phyloP scores from a whole-genome alignment of 1,140 invertebrate species.

The Drosophila dunni region DNA sequence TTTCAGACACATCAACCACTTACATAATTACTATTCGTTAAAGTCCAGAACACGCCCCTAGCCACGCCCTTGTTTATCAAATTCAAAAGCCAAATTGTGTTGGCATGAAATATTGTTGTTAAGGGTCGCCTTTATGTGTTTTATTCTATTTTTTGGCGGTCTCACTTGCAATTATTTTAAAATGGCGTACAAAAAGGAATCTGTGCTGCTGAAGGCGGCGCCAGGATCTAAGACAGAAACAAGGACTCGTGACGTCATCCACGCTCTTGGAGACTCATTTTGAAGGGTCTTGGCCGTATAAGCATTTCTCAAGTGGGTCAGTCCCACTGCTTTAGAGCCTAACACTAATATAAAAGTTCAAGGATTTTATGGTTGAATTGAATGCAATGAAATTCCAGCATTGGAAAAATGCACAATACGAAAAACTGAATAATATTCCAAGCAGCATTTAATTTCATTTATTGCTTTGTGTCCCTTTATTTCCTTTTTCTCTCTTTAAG shows the following conservation, averaged over 20 bases:
- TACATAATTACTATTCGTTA: constrained; percentile 36
- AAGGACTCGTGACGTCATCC: constrained; percentile 57
- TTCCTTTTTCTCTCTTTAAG: background rate
- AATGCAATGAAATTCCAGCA: constrained; percentile 69
- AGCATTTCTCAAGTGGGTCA: constrained; percentile 76
- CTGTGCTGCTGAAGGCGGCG: constrained; percentile 31
- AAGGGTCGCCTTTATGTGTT: constrained; percentile 54
- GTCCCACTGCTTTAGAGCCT: constrained; percentile 49
- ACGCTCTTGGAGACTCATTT: constrained; percentile 77
- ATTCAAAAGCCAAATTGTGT: constrained; percentile 44
- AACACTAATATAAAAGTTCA: constrained; percentile 56
- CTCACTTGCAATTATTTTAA: constrained; percentile 77
- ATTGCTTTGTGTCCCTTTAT: constrained; percentile 33
- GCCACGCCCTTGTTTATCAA: constrained; percentile 54
- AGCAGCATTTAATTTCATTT: constrained; percentile 70
- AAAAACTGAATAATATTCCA: constrained; percentile 32
- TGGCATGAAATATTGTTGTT: constrained; percentile 63
- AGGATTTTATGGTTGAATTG: constrained; percentile 81
- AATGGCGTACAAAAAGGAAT: constrained; percentile 60
- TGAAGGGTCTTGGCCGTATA: constrained; percentile 69
- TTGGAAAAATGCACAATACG: constrained; percentile 12
- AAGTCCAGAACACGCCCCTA: constrained; percentile 14
- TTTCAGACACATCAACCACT: constrained; percentile 15
- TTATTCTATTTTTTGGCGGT: constrained; percentile 52
- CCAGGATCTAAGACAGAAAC: constrained; percentile 25